Base-by-base conservation (phyloP, 2,113 vertebrate genomes). In the Hippocampus comes region DNA sequence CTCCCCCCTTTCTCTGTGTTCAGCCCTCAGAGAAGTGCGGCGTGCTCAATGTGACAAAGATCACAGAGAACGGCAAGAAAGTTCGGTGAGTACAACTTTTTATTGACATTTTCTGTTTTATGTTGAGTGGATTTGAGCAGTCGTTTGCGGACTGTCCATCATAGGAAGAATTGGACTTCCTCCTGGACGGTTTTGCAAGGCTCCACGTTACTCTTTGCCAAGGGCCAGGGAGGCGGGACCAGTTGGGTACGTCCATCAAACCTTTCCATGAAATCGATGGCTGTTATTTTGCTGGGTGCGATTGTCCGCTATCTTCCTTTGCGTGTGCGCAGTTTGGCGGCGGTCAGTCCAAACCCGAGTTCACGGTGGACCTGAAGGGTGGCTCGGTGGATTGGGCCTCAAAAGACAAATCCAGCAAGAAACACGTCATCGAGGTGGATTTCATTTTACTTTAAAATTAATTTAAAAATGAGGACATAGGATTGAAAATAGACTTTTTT, bases 391-490 rank as follows among this genome's bases (percentile, higher is more conserved):
- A 96, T 0, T 94, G 95, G 94, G 97, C 97, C 25, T 92, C 94
- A 0, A 99, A 97, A 81, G 97, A 99, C 75, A 98, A 98, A 88
- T 98, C 97, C 77, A 99, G 97, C 92, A 99, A 97, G 88, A 99
- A 98, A 90, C 91, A 98, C 64, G 97, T 98, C 18, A 81, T 98
- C 67, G 97, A 99, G 96, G 97, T 99, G 21, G 12, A 23, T 12
- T 18, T 49, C 4, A 49, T 67, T 46, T 49, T 8, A 14, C 23
- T 48, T 12, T 14, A 46, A 11, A 25, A 23, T 25, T 43, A 2
- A 65, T 12, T n/a, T 46, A 5, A 59, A 27, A 38, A 38, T 38
- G 56, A 2, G 25, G 23, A 15, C 7, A 27, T 59, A 14, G 8
- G 25, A 25, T 57, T 3, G 56, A 25, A 59, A 59, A 15, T 27